These are phyloP conservation scores for Siderastrea siderea DNA, from an alignment of 92 coral and sea anemone species.

Conservation along the genomic window DNA sequence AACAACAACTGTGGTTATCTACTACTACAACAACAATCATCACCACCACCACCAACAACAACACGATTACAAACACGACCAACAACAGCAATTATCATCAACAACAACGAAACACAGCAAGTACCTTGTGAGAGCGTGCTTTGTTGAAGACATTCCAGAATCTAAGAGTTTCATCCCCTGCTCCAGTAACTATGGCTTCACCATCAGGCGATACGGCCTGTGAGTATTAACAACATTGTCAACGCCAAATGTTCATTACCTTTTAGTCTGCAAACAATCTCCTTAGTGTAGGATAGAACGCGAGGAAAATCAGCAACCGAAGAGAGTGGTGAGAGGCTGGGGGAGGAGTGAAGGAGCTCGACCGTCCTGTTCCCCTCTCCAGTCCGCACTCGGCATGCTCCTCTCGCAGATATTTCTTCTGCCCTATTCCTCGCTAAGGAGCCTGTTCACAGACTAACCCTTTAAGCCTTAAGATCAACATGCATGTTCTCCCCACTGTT, in stretches of 20 bases:
- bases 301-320: too few species aligned
- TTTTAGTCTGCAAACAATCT: too few species aligned
- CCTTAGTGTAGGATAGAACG: too few species aligned
- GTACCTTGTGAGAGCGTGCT: slow-evolving; percentile 98
- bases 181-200: slow-evolving; percentile 99
- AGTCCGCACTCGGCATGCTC: too few species aligned
- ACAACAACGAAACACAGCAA: background rate
- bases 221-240: background rate
- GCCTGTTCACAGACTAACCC: too few species aligned
- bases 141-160: slow-evolving; percentile 99
- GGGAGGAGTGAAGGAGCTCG: too few species aligned
- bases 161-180: slow-evolving; percentile 98
- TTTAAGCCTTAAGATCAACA: too few species aligned
- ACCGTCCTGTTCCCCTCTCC: too few species aligned
- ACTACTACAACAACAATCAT: background rate
- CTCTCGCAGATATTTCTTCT: too few species aligned
- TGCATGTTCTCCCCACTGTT: too few species aligned
- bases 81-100: background rate
- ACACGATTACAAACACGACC: background rate
- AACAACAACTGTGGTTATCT: background rate
- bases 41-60: background rate
- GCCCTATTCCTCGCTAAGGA: too few species aligned
- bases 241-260: background rate
- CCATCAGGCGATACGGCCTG: slow-evolving; percentile 99
- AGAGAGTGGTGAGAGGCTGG: too few species aligned